Base-by-base conservation (phyloP, 2,113 vertebrate species). In the Poicephalus meyeri region DNA sequence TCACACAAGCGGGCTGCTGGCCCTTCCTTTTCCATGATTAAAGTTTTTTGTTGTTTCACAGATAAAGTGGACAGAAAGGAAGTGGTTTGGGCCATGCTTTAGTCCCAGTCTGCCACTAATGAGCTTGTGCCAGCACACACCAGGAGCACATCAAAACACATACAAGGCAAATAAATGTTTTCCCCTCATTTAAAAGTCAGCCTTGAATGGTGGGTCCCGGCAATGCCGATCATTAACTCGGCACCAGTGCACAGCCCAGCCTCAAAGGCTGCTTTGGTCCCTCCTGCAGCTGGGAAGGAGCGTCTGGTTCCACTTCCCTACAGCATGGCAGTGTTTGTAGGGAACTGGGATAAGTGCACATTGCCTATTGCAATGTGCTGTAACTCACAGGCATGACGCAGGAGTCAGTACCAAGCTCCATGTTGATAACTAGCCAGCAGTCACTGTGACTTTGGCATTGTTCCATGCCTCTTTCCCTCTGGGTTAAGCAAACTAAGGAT, bases 401-500 rank as follows among this genome's bases (percentile, higher is more conserved):
- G 55, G 21, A 49, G 74, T 5, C 24, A 1, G 0, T 16, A 13
- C 47, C 35, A 5, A 3, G 53, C 82, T 49, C 13, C 0, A 4
- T 6, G 89, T 2, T 2, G n/a, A 3, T 19, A 55, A 16, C 23
- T 6, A 31, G 52, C 35, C 39, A 25, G 5, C 26, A 50, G 31
- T 14, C 10, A 0, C 41, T 2, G 0, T 10, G 14, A 0, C 41
- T 50, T 5, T 2, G 26, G 26, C 50, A 19, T 3, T n/a, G 3
- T 5, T 23, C 44, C 65, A 21, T 15, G 7, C 46, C 39, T 18
- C 49, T 31, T 77, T 16, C 25, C 63, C 35, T 8, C 63, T 14
- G 1, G 0, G 25, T 13, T 42, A 42, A 31, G 49, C 46, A 28
- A 56, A 31, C 7, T 4, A 3, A 42, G 58, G 17, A 8, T 18